Conservation (phyloP, 2,888 invertebrate genomes). For the Epinotia ramella region DNA sequence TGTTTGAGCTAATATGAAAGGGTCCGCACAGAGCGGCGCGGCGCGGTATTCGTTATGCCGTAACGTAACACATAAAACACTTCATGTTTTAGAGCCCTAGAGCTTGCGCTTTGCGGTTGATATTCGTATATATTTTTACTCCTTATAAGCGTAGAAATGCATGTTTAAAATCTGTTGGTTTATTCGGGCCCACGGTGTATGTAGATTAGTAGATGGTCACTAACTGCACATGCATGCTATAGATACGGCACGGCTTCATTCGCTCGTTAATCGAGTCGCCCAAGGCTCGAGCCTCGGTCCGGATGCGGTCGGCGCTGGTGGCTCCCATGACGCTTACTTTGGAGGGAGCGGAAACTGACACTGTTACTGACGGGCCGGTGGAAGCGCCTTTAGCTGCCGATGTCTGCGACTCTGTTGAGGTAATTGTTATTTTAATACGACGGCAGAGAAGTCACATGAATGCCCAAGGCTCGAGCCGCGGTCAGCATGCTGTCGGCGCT, state of each 20-base stretch:
- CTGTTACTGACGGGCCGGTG: neutral
- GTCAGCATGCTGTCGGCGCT: constrained; percentile 64
- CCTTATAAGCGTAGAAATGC: no score
- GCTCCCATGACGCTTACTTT: constrained; percentile 24
- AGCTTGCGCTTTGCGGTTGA: no score
- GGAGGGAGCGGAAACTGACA: neutral
- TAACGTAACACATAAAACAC: no score
- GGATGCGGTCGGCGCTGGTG: constrained; percentile 62
- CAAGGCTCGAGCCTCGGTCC: constrained; percentile 57
- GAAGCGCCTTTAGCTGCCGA: neutral
- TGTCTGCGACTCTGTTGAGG: neutral
- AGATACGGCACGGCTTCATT: constrained; percentile 67
- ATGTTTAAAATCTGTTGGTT: no score
- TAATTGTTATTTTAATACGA: neutral
- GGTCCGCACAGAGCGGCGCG: no score
- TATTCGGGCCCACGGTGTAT: neutral
- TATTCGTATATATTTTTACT: no score
- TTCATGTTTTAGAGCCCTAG: no score
- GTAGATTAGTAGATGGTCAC: neutral
- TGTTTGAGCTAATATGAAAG: no score
- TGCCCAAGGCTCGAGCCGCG: constrained; percentile 54
- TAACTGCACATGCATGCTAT: constrained; percentile 58
- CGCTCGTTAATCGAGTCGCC: constrained; percentile 56
- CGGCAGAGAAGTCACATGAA: no score
- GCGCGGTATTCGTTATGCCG: no score